These are phyloP conservation scores for Olivierus martensii DNA, from an alignment of 1,140 invertebrate species.

Conservation along the genomic window DNA sequence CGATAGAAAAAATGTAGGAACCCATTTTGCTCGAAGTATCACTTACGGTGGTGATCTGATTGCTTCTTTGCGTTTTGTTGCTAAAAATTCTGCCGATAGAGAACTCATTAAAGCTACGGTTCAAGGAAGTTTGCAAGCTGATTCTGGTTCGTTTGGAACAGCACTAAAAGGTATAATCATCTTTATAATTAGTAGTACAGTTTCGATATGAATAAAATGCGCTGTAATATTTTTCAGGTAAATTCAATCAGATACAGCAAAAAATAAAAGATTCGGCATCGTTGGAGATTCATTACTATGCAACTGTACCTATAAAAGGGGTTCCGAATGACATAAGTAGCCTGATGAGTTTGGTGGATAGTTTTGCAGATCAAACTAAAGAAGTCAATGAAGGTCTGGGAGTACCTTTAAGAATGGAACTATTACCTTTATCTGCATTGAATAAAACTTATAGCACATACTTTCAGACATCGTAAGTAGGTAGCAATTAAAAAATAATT, in stretches of 20 bases:
- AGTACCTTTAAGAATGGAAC: conserved; percentile 14
- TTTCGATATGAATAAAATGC: no score
- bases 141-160: conserved; percentile 9
- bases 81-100: conserved; percentile 8
- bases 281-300: conserved; percentile 14
- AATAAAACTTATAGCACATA: neutral
- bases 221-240: conserved; percentile 7
- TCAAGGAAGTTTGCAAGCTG: conserved; percentile 4
- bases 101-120: conserved; percentile 9
- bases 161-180: conserved; percentile 8
- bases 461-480: conserved; percentile 6
- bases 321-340: conserved; percentile 13
- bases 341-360: conserved; percentile 12
- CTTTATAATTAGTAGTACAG: no score
- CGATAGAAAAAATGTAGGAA: conserved; percentile 1
- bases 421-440: conserved; percentile 10
- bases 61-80: conserved; percentile 10
- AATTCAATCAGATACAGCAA: conserved; percentile 10
- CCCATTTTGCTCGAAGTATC: conserved; percentile 13
- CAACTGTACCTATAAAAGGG: conserved; percentile 10
- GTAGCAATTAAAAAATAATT: neutral
- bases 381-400: conserved; percentile 9
- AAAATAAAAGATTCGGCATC: conserved; percentile 6
- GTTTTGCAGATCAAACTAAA: conserved; percentile 10
- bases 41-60: conserved; percentile 16